Evolutionary conservation across 1,140 invertebrate genomes (phyloP).

Genomic region (Drosophila tsacasi): DNA sequence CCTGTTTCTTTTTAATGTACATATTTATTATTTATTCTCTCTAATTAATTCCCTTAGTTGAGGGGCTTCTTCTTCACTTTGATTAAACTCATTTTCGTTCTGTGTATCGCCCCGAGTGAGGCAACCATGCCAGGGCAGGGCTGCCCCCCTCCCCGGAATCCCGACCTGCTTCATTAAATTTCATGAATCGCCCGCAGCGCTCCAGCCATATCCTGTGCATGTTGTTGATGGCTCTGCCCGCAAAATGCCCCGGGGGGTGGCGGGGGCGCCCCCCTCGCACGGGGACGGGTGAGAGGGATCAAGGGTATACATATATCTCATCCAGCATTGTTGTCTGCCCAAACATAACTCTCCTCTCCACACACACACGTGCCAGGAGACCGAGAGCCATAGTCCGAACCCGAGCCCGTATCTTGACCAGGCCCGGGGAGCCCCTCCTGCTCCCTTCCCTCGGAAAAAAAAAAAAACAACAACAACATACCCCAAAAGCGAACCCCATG

Average conservation of each 20-base stretch:
- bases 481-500: conserved; percentile 11
- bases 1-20: too few species aligned
- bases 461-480: neutral
- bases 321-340: conserved; percentile 40
- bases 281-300: neutral
- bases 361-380: neutral
- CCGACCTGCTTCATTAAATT: conserved; percentile 76
- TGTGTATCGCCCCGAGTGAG: conserved; percentile 28
- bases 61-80: neutral
- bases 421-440: neutral
- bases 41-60: neutral
- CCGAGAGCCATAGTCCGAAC: neutral
- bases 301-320: conserved; percentile 14
- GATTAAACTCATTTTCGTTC: neutral
- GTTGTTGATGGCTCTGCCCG: conserved; percentile 76
- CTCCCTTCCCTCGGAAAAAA: neutral
- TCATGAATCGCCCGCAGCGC: conserved; percentile 80
- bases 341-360: conserved; percentile 37
- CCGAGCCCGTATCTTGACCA: conserved; percentile 42
- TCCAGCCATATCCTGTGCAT: conserved; percentile 71
- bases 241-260: conserved; percentile 30
- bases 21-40: neutral
- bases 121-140: conserved; percentile 37
- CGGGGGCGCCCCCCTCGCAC: neutral
- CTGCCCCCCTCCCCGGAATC: neutral